A percentile compares a stretch with the other conserved stretches of the same genome.
phyloP scores from a whole-genome alignment of 2,888 invertebrate species.

The Osmoderma eremita region DNA sequence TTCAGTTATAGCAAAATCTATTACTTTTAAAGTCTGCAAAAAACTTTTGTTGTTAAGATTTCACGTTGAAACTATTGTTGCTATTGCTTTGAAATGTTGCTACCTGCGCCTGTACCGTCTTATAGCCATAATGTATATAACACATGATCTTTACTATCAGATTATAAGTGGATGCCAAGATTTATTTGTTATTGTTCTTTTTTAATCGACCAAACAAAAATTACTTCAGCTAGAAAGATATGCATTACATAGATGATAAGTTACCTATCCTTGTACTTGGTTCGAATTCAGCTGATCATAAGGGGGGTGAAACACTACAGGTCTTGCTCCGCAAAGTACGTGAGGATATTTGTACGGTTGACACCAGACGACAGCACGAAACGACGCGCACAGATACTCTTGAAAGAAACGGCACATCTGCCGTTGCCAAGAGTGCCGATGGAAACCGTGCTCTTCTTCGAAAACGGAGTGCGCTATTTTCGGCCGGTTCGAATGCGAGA shows the following conservation, averaged over 20 bases:
- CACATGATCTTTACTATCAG: no score
- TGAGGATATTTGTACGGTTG: conserved; percentile 18
- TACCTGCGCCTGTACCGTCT: no score
- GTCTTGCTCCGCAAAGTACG: neutral
- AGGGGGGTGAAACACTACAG: conserved; percentile 1
- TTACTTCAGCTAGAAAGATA: no score
- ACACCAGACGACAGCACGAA: conserved; percentile 30
- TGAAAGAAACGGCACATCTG: conserved; percentile 40
- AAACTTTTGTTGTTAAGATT: no score
- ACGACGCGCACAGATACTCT: conserved; percentile 34
- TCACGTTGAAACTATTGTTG: no score
- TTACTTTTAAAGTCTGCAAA: no score
- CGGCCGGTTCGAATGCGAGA: conserved; percentile 42
- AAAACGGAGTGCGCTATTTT: conserved; percentile 41
- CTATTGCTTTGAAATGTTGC: no score
- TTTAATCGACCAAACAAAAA: no score
- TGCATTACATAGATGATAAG: neutral
- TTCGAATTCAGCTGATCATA: neutral
- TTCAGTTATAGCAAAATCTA: no score
- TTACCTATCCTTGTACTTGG: conserved; percentile 11
- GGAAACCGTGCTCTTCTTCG: conserved; percentile 31
- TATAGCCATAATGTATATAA: no score
- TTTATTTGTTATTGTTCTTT: no score
- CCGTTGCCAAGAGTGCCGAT: conserved; percentile 28
- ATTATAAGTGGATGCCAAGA: no score